Evolutionary conservation across 2,888 invertebrate species (phyloP).

Genomic region (Coelogynopora nodosa): DNA sequence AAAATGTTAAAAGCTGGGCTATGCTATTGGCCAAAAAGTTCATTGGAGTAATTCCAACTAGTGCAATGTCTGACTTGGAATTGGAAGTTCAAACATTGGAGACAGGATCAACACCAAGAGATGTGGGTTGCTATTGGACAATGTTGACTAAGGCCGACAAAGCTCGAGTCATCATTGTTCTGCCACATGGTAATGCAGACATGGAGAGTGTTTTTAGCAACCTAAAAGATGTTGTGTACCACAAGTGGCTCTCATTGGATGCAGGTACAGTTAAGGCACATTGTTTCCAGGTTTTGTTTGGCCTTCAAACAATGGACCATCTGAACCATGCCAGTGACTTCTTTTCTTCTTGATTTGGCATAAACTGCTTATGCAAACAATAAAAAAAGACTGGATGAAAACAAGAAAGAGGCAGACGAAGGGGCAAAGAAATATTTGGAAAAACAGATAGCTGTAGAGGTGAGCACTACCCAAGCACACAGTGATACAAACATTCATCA

Average conservation of each 20-base stretch:
- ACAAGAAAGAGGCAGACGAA: background rate
- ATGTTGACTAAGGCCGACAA: background rate
- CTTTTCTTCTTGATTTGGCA: background rate
- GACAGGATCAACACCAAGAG: background rate
- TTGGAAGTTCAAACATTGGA: background rate
- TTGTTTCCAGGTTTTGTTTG: background rate
- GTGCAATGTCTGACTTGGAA: background rate
- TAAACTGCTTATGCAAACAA: background rate
- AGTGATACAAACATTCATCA: background rate
- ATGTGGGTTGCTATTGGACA: background rate
- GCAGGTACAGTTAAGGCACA: background rate
- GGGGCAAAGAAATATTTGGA: background rate
- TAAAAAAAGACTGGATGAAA: background rate
- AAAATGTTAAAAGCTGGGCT: background rate
- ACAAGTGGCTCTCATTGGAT: background rate
- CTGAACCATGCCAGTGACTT: background rate
- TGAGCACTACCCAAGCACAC: slow-evolving; percentile 20
- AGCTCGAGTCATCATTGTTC: background rate
- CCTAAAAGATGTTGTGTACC: background rate
- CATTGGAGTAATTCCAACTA: background rate
- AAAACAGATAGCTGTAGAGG: background rate
- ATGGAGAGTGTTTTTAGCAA: background rate
- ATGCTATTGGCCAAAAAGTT: background rate
- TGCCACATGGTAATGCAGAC: background rate
- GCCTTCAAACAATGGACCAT: background rate